Conservation (phyloP, 37 sponge, comb jelly and placozoan species). For the Tethya wilhelma region DNA sequence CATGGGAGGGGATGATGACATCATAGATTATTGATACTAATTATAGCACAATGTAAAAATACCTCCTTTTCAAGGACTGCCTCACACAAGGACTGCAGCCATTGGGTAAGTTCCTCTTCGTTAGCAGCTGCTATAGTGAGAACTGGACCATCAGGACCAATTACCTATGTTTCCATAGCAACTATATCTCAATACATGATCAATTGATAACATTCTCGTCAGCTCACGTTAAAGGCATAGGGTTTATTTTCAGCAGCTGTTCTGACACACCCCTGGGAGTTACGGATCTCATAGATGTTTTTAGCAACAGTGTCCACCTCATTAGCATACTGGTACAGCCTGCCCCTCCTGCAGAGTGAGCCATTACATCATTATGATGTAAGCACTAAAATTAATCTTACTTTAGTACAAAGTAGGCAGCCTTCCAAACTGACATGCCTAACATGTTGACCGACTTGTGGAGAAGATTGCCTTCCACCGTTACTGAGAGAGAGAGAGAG, state of each 20-base stretch:
- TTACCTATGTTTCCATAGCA: conserved; percentile 5
- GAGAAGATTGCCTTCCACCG: conserved; percentile 1
- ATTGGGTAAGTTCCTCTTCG: conserved; percentile 65
- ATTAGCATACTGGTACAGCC: conserved; percentile 44
- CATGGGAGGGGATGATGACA: too few relatives aligned
- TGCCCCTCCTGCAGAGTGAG: conserved; percentile 11
- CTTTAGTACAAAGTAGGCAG: conserved; percentile 52
- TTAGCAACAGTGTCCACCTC: conserved; percentile 37
- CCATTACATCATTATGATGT: background rate
- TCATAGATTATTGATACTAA: too few relatives aligned
- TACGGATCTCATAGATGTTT: conserved; percentile 1
- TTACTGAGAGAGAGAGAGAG: background rate
- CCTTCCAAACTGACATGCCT: conserved; percentile 57
- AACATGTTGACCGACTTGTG: conserved; percentile 24
- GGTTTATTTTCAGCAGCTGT: conserved; percentile 33
- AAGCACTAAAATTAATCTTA: background rate
- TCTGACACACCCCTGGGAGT: conserved; percentile 55
- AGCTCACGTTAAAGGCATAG: conserved; percentile 48
- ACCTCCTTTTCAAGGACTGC: conserved; percentile 28
- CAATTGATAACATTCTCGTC: background rate
- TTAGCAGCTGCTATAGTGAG: conserved; percentile 31
- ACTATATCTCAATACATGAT: background rate
- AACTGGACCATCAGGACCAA: conserved; percentile 2
- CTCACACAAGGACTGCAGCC: conserved; percentile 74
- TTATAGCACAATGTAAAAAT: too few relatives aligned